Evolutionary conservation across 1,140 invertebrate species (phyloP).

Genomic region (Aphelenchoides fujianensis): DNA sequence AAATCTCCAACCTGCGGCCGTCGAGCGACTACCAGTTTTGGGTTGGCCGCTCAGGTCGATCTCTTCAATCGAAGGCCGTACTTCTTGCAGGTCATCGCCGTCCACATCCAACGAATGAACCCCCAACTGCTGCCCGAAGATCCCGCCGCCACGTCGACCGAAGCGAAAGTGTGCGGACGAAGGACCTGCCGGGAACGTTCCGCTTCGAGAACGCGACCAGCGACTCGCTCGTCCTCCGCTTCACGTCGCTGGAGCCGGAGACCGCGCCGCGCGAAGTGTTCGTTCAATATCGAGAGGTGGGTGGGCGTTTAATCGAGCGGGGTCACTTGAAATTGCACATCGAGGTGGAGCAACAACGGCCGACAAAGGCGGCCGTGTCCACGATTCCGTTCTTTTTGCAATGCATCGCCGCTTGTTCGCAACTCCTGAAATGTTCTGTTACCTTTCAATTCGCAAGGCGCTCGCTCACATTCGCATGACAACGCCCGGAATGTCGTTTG

Average conservation of each 20-base stretch:
- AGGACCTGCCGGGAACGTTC: constrained; percentile 57
- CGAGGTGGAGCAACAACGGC: neutral
- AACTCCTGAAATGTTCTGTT: constrained; percentile 16
- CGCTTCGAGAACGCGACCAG: constrained; percentile 57
- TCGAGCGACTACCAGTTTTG: constrained; percentile 60
- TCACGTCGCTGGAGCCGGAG: constrained; percentile 52
- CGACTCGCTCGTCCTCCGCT: constrained; percentile 47
- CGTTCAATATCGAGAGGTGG: constrained; percentile 53
- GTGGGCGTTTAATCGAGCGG: constrained; percentile 1
- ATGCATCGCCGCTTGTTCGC: constrained; percentile 7
- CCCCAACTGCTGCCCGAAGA: constrained; percentile 56
- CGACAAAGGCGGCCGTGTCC: constrained; percentile 3
- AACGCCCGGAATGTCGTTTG: neutral
- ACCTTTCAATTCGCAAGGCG: neutral
- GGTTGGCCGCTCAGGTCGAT: constrained; percentile 37
- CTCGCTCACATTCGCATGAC: constrained; percentile 1
- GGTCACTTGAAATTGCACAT: constrained; percentile 12
- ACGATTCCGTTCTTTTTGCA: constrained; percentile 11
- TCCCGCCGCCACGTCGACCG: constrained; percentile 54
- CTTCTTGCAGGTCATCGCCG: constrained; percentile 50
- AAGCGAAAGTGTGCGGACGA: constrained; percentile 49
- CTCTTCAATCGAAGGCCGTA: too few species aligned
- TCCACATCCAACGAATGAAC: constrained; percentile 54
- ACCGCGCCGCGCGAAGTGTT: constrained; percentile 37
- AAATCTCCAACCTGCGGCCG: constrained; percentile 57